Percentiles rank a stretch among this genome's conserved stretches.
phyloP scores from a whole-genome alignment of 2,888 invertebrate species.

The Eucera pruinosa region DNA sequence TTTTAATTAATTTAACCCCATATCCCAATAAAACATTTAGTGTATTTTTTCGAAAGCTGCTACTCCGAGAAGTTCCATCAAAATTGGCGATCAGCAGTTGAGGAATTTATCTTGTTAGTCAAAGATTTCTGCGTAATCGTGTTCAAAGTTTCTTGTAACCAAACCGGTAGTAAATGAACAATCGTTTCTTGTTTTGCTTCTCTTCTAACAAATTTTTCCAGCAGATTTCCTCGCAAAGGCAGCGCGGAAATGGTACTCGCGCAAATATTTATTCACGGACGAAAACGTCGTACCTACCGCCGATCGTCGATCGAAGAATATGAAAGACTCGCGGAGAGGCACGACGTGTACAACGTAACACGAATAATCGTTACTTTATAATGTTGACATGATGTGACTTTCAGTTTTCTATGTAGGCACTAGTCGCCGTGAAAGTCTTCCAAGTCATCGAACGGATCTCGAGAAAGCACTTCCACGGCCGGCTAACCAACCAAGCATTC shows the following conservation, averaged over 20 bases:
- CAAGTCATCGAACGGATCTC: slow-evolving; percentile 55
- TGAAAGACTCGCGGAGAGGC: slow-evolving; percentile 13
- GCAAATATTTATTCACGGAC: slow-evolving; percentile 39
- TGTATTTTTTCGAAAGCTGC: too few species aligned
- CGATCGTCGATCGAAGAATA: slow-evolving; percentile 15
- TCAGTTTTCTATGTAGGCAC: slow-evolving; percentile 58
- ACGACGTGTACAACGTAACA: slow-evolving; percentile 25
- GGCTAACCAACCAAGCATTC: slow-evolving; percentile 32
- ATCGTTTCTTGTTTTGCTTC: neutral
- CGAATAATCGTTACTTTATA: slow-evolving; percentile 52
- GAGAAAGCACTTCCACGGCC: slow-evolving; percentile 62
- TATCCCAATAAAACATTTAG: too few species aligned
- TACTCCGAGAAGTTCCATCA: too few species aligned
- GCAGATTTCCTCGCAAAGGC: too few species aligned
- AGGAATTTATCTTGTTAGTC: too few species aligned
- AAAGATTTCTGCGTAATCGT: too few species aligned
- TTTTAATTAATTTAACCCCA: too few species aligned
- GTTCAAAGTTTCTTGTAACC: neutral
- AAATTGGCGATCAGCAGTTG: too few species aligned
- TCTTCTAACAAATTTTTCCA: too few species aligned
- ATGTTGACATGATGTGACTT: slow-evolving; percentile 63
- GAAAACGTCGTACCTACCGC: slow-evolving; percentile 11
- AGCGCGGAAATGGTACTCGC: neutral
- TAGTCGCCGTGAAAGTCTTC: slow-evolving; percentile 62
- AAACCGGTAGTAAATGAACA: neutral